Conservation (phyloP, 1,140 invertebrate genomes). For the Eupristina koningsbergeri region DNA sequence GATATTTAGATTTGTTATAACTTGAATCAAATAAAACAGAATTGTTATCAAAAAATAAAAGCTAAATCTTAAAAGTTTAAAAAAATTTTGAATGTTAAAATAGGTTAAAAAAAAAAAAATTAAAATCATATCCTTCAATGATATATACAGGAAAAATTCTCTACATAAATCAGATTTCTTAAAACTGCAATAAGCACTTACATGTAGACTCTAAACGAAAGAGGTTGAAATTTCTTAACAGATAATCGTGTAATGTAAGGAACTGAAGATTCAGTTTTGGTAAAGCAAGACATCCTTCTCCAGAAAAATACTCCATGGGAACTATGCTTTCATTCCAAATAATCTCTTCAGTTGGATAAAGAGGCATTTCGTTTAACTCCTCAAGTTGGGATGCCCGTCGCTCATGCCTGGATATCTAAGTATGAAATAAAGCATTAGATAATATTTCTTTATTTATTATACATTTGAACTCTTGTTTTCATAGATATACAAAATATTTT, state of each 20-base stretch:
- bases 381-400: conserved; percentile 92
- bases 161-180: not conserved
- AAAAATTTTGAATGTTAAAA: too few relatives aligned
- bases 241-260: conserved; percentile 97
- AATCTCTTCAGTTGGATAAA: conserved; percentile 98
- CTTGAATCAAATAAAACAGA: too few relatives aligned
- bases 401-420: conserved; percentile 88
- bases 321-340: conserved; percentile 99
- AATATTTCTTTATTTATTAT: not conserved
- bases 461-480: not conserved
- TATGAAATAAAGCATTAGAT: not conserved
- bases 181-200: conserved; percentile 72
- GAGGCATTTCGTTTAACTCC: conserved; percentile 96
- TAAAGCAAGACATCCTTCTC: conserved; percentile 94
- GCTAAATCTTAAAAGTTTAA: too few relatives aligned
- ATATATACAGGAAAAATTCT: too few relatives aligned
- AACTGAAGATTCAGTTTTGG: conserved; percentile 99
- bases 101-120: too few relatives aligned
- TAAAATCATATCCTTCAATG: too few relatives aligned
- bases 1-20: too few relatives aligned
- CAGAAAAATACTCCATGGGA: conserved; percentile 96
- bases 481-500: too few relatives aligned
- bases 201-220: conserved; percentile 98
- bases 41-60: too few relatives aligned
- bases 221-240: conserved; percentile 97